phyloP scores from a whole-genome alignment of 2,888 invertebrate species.

The Caradrina clavipalpis region DNA sequence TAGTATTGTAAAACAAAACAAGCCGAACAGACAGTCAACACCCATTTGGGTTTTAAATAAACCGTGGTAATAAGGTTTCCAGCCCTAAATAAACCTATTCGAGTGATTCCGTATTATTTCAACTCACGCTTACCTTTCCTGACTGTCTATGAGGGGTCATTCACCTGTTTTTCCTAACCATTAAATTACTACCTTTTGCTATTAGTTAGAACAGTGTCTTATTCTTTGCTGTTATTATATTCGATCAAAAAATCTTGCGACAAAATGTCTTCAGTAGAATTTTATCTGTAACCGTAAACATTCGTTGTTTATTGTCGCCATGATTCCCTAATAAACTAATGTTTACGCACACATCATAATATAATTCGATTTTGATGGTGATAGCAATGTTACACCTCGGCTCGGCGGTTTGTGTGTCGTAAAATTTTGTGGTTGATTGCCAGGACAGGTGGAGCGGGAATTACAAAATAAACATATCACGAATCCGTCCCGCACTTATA shows the following conservation, averaged over 20 bases:
- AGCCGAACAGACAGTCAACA: conserved; percentile 13
- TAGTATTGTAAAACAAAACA: conserved; percentile 33
- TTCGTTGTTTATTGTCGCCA: conserved; percentile 35
- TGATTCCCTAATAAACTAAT: conserved; percentile 60
- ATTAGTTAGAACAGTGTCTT: not conserved
- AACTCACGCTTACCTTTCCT: conserved; percentile 31
- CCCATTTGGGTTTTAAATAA: conserved; percentile 28
- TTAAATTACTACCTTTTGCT: conserved; percentile 1
- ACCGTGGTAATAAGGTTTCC: conserved; percentile 23
- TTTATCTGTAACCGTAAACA: conserved; percentile 61
- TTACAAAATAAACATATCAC: conserved; percentile 56
- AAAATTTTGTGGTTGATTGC: conserved; percentile 58
- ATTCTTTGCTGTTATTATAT: conserved; percentile 1
- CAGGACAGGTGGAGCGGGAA: conserved; percentile 56
- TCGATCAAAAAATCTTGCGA: conserved; percentile 29
- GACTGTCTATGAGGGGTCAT: conserved; percentile 20
- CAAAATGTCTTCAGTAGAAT: conserved; percentile 12
- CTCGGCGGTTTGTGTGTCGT: conserved; percentile 50
- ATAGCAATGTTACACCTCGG: conserved; percentile 44
- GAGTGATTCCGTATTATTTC: conserved; percentile 44
- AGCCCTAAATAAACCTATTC: conserved; percentile 44
- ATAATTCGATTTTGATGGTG: conserved; percentile 57
- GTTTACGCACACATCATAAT: conserved; percentile 48
- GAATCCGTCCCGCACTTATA: conserved; percentile 33
- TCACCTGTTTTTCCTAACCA: conserved; percentile 27